phyloP scores from a whole-genome alignment of 2,797 vertebrate genomes.

The Prunella strophiata region DNA sequence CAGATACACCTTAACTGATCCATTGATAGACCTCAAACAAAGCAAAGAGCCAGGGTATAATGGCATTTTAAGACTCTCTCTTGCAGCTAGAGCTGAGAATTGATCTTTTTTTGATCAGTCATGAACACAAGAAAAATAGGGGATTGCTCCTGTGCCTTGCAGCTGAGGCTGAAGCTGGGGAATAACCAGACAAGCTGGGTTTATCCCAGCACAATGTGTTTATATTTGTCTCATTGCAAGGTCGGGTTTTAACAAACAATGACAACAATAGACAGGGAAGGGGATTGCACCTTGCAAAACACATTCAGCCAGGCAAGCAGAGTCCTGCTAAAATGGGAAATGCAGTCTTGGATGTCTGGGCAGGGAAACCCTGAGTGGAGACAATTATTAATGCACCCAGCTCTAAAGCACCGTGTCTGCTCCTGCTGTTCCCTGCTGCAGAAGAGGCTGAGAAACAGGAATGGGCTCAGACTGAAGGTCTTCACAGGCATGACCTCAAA shows the following conservation, averaged over 20 bases:
- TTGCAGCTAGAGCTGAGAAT: not conserved
- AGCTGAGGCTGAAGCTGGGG: not conserved
- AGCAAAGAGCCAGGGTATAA: not conserved
- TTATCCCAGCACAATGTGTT: not conserved
- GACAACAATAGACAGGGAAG: not conserved
- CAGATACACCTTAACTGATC: not conserved
- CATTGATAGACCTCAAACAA: not conserved
- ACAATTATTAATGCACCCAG: not conserved
- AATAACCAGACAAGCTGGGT: not conserved
- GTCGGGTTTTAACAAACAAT: not conserved
- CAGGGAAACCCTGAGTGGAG: not conserved
- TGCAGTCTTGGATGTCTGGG: not conserved
- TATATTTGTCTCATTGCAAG: not conserved
- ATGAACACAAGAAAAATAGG: not conserved
- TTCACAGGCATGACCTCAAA: not conserved
- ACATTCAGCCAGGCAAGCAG: not conserved
- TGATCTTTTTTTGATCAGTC: not conserved
- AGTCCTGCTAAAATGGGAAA: not conserved
- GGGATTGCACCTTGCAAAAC: not conserved
- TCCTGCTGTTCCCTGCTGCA: not conserved
- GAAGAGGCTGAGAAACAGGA: not conserved
- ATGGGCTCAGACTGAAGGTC: not conserved
- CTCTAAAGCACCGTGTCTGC: fast-evolving
- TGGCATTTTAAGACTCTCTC: not conserved
- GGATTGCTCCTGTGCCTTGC: not conserved